These are phyloP conservation scores for Graptemys geographica DNA, from an alignment of 2,797 vertebrate genomes.

Conservation along the genomic window DNA sequence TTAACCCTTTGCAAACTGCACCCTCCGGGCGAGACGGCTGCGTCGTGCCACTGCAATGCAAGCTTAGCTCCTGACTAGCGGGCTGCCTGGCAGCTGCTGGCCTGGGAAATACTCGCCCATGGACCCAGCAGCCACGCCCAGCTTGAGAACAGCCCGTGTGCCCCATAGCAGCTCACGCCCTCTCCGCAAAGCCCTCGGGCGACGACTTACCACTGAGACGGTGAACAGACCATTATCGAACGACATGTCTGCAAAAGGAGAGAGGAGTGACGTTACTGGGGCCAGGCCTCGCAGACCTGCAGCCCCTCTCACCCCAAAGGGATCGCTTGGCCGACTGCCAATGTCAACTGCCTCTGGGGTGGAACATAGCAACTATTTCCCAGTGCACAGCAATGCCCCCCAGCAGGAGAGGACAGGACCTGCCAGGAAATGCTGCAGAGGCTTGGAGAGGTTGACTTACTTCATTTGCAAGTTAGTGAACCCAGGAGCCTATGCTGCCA, in stretches of 20 bases:
- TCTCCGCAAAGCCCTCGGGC: background rate
- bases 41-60: background rate
- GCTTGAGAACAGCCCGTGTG: background rate
- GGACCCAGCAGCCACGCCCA: background rate
- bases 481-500: background rate
- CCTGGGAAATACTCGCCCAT: background rate
- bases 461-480: background rate
- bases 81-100: background rate
- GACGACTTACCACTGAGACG: slow-evolving; percentile 55
- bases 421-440: background rate
- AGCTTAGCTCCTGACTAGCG: background rate
- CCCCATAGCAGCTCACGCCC: background rate
- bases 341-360: background rate
- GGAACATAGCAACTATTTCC: background rate
- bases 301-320: background rate
- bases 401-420: background rate
- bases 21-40: background rate
- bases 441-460: no score
- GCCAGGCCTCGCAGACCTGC: background rate
- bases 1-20: background rate
- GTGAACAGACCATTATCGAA: slow-evolving; percentile 54
- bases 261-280: background rate
- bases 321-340: background rate
- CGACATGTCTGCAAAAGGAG: slow-evolving; percentile 62
- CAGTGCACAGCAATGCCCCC: background rate